Percentiles rank a stretch among this genome's conserved stretches.
Conservation (phyloP, 2,113 vertebrate genomes). For the Numenius arquata region DNA sequence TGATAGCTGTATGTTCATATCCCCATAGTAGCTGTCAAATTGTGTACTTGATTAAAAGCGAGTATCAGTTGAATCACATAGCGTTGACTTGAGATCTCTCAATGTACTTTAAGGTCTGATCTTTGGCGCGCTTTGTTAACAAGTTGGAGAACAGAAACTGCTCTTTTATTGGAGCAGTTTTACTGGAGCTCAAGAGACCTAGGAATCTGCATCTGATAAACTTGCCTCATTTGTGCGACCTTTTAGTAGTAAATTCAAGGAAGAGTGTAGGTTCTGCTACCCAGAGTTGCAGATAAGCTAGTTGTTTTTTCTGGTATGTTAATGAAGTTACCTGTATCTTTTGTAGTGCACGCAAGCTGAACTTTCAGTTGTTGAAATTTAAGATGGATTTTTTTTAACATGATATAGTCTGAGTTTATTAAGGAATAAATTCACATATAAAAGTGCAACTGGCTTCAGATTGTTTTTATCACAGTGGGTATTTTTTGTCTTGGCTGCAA, state of each 20-base stretch:
- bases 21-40: background rate
- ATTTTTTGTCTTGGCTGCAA: background rate
- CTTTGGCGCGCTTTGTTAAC: background rate
- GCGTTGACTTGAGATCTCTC: background rate
- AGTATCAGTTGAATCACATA: accelerated
- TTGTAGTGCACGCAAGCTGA: background rate
- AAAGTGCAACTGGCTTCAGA: background rate
- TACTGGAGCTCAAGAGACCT: background rate
- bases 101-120: background rate
- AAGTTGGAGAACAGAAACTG: background rate
- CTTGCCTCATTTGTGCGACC: background rate
- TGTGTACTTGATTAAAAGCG: background rate
- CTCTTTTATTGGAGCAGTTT: background rate
- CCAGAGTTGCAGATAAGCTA: background rate
- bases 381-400: background rate
- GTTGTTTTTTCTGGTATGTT: background rate
- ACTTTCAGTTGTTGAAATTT: background rate
- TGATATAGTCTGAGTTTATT: background rate
- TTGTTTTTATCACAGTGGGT: background rate
- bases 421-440: background rate
- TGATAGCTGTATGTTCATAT: background rate
- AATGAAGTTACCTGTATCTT: background rate
- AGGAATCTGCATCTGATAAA: background rate
- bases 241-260: background rate
- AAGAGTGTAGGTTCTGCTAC: background rate